Conservation (phyloP, 2,113 vertebrate genomes). For the Oophaga pumilio region DNA sequence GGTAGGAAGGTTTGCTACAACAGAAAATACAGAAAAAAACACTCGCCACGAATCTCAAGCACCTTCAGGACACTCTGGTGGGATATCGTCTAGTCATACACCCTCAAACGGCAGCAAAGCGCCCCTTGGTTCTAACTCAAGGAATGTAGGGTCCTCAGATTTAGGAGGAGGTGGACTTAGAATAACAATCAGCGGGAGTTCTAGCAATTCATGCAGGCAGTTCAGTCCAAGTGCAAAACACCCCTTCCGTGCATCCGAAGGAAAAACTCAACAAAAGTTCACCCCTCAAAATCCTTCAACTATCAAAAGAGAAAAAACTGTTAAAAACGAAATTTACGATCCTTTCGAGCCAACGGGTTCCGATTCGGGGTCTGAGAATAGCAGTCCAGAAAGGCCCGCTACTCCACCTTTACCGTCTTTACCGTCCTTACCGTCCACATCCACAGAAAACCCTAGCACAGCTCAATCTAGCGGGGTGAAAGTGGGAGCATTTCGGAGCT, state of each 20-base stretch:
- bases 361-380: slow-evolving; percentile 78
- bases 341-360: slow-evolving; percentile 95
- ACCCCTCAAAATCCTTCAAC: slow-evolving; percentile 63
- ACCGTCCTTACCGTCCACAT: background rate
- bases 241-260: slow-evolving; percentile 71
- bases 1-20: slow-evolving; percentile 56
- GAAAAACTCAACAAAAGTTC: slow-evolving; percentile 72
- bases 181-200: slow-evolving; percentile 87
- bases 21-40: slow-evolving; percentile 69
- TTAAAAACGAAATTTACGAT: slow-evolving; percentile 87
- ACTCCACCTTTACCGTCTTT: background rate
- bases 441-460: slow-evolving; percentile 59
- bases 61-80: slow-evolving; percentile 63
- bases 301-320: slow-evolving; percentile 71
- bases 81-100: slow-evolving; percentile 62
- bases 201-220: slow-evolving; percentile 75
- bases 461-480: slow-evolving; percentile 65
- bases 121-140: slow-evolving; percentile 31
- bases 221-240: slow-evolving; percentile 72
- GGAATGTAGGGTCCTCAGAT: slow-evolving; percentile 57
- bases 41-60: slow-evolving; percentile 65
- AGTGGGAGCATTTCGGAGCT: slow-evolving; percentile 66
- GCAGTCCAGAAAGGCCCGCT: slow-evolving; percentile 73
- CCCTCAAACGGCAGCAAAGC: slow-evolving; percentile 60
- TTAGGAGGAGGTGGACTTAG: slow-evolving; percentile 76